Evolutionary conservation across 2,888 invertebrate species (phyloP).

Genomic region (Andrena minutula): DNA sequence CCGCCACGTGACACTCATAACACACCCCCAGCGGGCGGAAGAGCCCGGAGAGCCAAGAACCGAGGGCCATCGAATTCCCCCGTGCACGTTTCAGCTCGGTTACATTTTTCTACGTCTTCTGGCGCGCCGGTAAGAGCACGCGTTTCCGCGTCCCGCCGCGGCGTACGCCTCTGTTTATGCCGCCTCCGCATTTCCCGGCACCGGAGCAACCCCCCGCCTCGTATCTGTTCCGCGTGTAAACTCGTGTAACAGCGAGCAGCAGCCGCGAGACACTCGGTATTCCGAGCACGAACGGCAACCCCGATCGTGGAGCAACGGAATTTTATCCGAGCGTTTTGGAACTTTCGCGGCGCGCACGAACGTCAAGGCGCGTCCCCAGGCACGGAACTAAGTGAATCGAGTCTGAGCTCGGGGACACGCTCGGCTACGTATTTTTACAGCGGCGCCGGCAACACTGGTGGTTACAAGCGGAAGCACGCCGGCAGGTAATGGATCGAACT

Average conservation of each 20-base stretch:
- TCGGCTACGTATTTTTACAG: background rate
- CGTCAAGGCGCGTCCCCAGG: background rate
- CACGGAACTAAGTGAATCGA: background rate
- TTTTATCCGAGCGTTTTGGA: constrained; percentile 25
- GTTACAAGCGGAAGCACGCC: too few species aligned
- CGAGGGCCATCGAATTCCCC: constrained; percentile 55
- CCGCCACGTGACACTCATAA: constrained; percentile 75
- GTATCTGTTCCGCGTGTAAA: constrained; percentile 35
- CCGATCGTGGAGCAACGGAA: constrained; percentile 21
- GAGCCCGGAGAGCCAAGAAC: constrained; percentile 56
- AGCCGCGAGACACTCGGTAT: constrained; percentile 46
- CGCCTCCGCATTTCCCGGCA: background rate
- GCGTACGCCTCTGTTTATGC: constrained; percentile 28
- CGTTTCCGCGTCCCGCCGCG: constrained; percentile 12
- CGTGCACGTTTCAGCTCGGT: constrained; percentile 59
- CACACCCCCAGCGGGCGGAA: constrained; percentile 34
- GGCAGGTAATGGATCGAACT: constrained; percentile 25
- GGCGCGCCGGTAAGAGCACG: background rate
- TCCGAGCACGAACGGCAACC: constrained; percentile 7
- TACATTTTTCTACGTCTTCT: constrained; percentile 48
- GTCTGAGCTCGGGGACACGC: background rate
- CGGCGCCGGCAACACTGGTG: too few species aligned
- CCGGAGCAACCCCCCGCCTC: background rate
- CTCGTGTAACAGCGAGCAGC: constrained; percentile 21
- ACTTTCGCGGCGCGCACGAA: background rate